Base-by-base conservation (phyloP, 2,797 vertebrate species). In the Spatula versicolor region DNA sequence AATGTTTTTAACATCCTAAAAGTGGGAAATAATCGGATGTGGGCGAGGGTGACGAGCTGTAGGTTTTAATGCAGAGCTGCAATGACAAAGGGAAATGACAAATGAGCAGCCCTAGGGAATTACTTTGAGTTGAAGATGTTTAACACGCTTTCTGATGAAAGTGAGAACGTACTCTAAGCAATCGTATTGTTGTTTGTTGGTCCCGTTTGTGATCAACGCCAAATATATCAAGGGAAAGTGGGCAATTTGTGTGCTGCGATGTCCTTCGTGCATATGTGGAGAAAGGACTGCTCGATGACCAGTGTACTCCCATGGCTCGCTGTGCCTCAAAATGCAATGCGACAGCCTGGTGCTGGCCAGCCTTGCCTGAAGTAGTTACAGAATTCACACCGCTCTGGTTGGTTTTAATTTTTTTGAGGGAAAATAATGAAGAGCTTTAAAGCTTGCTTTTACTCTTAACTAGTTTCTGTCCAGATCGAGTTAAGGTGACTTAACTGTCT, bases 401-500 rank as follows among this genome's bases (percentile, higher is more conserved):
- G 43, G 23, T 41, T 68, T 80, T 43, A 41, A 30, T n/a, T 48
- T 56, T 46, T 45, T 28, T 52, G 8, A 52, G 50, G 50, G 50
- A 52, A 52, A 52, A 52, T 26, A 52, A 52, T 52, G 6, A 28
- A 52, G 50, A 52, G 50, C 50, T 28, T 16, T 52, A 52, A 77
- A 83, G 33, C 64, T 63, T 52, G n/a, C 72, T n/a, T 82, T 74
- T 73, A n/a, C 60, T 39, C 43, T 63, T 73, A 39, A 46, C 8
- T 76, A 43, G 46, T 59, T 73, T 87, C 72, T 67, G 60, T 64
- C 64, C 86, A 89, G 90, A 74, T 83, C 31, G 30, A 69, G 83
- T 68, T 86, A 54, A 80, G 75, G 58, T 80, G 91, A 63, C 84
- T 72, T 80, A 73, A 62, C 82, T 86, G 56, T 20, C 68, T 93